Evolutionary conservation across 2,113 vertebrate genomes (phyloP), one percentile per base, ranked within the genome.

Genomic region (Ellobius talpinus): DNA sequence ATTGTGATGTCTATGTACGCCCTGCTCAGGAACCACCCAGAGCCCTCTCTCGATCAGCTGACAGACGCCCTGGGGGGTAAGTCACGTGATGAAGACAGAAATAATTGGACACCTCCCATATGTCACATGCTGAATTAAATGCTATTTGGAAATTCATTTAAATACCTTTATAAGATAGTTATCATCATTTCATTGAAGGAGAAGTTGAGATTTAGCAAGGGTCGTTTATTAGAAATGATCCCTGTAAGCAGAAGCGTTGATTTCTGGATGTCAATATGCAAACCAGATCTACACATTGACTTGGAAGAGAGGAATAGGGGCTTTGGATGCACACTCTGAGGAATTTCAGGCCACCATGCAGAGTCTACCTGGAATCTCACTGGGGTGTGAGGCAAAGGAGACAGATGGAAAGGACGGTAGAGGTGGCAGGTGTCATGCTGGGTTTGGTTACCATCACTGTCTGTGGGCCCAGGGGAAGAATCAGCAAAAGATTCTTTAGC

Each of bases 1-100:
- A 99, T 99, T 99, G 99, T 99, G 98, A 99, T 99, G 99, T 99
- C 99, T 79, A 98, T 99, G 94, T 99, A 99, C 68, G 33, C 99
- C 0, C 98, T 99, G 91, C 98, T 99, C 89, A 99, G 99, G 96
- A 99, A 99, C 97, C 97, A 98, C 0, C 98, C 98, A 0, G 98
- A 99, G 77, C 99, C 99, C 96, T 98, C 95, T 92, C 96, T 99
- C 97, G 98, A 99, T 6, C 99, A 99, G 92, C 97, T 99, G 91
- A 98, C 84, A 0, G 97, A 98, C 79, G 98, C 98, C 50, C 98
- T 99, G 5, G 58, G 76, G 5, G 92, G 92, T 93, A 68, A 24
- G 85, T 63, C 72, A 36, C 36, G 21, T 68, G 47, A 26, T 29
- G 11, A 24, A 52, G 13, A 70, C 26, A 68, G 47, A 19, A 36